Conservation (phyloP, 92 coral and sea anemone species). For the Phenganax subtilis region DNA sequence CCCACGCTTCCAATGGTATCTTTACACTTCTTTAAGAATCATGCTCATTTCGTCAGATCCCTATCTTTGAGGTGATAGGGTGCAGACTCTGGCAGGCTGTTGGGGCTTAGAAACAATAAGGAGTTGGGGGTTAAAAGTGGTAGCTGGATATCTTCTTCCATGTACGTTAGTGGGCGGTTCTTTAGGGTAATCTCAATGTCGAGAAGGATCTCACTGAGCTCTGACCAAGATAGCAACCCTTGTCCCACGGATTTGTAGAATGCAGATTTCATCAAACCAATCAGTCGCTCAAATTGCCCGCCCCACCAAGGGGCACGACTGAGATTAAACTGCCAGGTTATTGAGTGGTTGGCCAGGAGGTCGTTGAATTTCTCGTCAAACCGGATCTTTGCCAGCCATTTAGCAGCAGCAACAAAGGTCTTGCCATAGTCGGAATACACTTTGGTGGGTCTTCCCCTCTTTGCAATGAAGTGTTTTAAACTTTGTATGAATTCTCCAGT, state of each 20-base stretch:
- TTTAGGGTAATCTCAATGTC: constrained; percentile 15
- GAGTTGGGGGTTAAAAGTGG: neutral
- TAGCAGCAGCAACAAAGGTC: constrained; percentile 9
- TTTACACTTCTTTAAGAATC: neutral
- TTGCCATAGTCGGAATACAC: constrained; percentile 7
- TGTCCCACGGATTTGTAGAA: constrained; percentile 12
- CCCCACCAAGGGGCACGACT: constrained; percentile 1
- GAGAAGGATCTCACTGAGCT: constrained; percentile 11
- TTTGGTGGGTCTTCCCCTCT: constrained; percentile 4
- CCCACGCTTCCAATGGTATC: neutral
- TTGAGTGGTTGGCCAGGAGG: neutral
- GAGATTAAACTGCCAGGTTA: constrained; percentile 15
- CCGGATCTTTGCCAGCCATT: neutral
- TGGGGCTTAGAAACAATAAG: no score
- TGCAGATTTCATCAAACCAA: constrained; percentile 8
- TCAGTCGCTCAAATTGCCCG: constrained; percentile 26
- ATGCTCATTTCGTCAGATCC: neutral
- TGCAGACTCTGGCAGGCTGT: neutral
- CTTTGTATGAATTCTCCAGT: constrained; percentile 3
- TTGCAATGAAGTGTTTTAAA: constrained; percentile 21
- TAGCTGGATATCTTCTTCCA: neutral
- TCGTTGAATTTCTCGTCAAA: constrained; percentile 13
- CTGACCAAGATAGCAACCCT: constrained; percentile 5
- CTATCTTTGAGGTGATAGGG: neutral
- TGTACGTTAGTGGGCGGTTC: constrained; percentile 15